phyloP scores from a whole-genome alignment of 2,888 invertebrate genomes.

The Ptycholaimellus sp. region DNA sequence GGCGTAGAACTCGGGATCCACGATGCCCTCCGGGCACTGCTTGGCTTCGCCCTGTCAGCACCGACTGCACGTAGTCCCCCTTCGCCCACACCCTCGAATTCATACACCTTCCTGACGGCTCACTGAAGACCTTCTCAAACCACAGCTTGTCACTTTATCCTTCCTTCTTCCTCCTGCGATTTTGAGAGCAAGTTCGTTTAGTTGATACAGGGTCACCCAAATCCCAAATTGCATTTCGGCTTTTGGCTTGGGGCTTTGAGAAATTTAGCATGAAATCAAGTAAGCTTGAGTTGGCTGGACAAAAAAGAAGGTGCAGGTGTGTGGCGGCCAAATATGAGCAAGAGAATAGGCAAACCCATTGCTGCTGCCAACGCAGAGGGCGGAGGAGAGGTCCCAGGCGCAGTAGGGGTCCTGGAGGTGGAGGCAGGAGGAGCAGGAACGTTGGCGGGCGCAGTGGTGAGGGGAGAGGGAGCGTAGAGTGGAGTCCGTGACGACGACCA shows the following conservation, averaged over 20 bases:
- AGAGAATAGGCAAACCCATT: too few relatives aligned
- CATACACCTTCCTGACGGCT: background rate
- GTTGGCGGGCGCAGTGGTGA: constrained; percentile 55
- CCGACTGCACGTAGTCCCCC: constrained; percentile 19
- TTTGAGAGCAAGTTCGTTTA: too few relatives aligned
- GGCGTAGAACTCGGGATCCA: constrained; percentile 3
- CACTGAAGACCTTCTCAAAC: too few relatives aligned
- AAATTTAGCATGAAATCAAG: too few relatives aligned
- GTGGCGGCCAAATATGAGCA: too few relatives aligned
- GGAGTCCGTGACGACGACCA: constrained; percentile 64
- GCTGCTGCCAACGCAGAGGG: background rate
- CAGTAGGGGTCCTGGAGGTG: constrained; percentile 86
- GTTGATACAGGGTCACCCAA: too few relatives aligned
- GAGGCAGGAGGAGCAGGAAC: constrained; percentile 50
- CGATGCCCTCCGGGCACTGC: constrained; percentile 16
- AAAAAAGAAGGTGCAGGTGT: too few relatives aligned
- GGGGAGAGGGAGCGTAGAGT: constrained; percentile 59
- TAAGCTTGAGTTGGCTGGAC: too few relatives aligned
- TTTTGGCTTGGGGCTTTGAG: too few relatives aligned
- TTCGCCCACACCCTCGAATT: constrained; percentile 10
- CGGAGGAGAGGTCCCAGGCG: constrained; percentile 49
- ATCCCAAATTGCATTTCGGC: background rate
- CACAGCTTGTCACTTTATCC: too few relatives aligned
- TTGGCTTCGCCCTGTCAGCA: constrained; percentile 17
- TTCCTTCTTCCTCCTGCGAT: too few relatives aligned